These are phyloP conservation scores for Astropecten irregularis DNA, from an alignment of 53 echinoderm and acorn worm species.

Conservation along the genomic window DNA sequence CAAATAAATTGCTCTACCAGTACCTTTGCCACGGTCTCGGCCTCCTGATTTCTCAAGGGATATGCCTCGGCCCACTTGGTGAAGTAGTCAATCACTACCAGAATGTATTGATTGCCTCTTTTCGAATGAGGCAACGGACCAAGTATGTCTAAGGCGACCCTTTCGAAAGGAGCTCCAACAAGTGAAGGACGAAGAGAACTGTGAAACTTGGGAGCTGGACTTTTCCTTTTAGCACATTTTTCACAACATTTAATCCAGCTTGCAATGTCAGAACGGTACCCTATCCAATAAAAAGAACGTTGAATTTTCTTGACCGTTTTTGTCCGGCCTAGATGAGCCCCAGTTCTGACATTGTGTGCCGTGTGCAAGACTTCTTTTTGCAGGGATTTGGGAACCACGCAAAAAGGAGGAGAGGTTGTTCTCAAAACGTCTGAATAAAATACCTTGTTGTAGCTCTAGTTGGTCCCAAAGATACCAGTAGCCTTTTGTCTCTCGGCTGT, in stretches of 20 bases:
- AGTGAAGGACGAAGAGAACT: neutral
- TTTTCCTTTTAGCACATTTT: neutral
- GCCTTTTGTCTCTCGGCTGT: conserved; percentile 1
- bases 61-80: conserved; percentile 66
- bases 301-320: conserved; percentile 1
- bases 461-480: conserved; percentile 11
- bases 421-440: conserved; percentile 8
- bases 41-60: conserved; percentile 37
- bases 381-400: neutral
- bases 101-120: conserved; percentile 20
- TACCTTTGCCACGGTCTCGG: conserved; percentile 33
- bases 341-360: neutral
- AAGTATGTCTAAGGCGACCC: conserved; percentile 41
- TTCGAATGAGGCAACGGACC: conserved; percentile 43
- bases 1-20: conserved; percentile 29
- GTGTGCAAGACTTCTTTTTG: neutral
- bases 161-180: conserved; percentile 45
- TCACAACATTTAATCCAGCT: neutral
- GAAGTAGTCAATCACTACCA: conserved; percentile 54
- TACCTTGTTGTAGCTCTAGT: neutral
- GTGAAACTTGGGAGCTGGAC: neutral
- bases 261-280: neutral
- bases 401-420: neutral
- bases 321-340: neutral
- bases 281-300: neutral